Percentiles rank a stretch among this genome's conserved stretches.
Conservation (phyloP, 2,888 invertebrate genomes). For the Stramonita haemastoma region DNA sequence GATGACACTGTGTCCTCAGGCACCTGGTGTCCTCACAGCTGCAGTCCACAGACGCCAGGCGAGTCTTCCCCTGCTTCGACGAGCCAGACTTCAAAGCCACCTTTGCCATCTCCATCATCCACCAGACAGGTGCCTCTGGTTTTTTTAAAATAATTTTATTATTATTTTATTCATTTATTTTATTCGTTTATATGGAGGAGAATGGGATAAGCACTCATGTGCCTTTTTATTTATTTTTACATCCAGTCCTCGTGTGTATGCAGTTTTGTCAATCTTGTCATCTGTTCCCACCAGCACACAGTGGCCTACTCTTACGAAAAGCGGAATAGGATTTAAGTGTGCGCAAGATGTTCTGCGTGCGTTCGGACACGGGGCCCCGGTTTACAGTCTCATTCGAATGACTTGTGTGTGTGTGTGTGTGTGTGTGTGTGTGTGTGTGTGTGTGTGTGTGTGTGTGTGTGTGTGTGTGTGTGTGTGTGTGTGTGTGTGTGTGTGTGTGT, state of each 20-base stretch:
- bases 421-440: background rate
- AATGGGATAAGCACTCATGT: too few relatives aligned
- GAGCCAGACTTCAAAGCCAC: conserved; percentile 71
- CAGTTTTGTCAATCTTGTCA: too few relatives aligned
- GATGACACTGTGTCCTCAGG: conserved; percentile 58
- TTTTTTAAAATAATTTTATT: background rate
- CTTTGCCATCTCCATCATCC: conserved; percentile 67
- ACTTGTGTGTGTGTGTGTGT: too few relatives aligned
- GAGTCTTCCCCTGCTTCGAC: conserved; percentile 76
- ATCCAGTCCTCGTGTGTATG: too few relatives aligned
- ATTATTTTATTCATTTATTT: background rate
- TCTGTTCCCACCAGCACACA: too few relatives aligned
- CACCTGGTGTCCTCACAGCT: conserved; percentile 74
- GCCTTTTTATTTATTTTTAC: too few relatives aligned
- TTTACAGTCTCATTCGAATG: too few relatives aligned
- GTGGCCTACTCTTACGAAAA: too few relatives aligned
- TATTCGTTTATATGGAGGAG: too few relatives aligned
- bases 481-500: background rate
- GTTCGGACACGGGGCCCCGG: too few relatives aligned
- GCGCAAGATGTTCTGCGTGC: too few relatives aligned
- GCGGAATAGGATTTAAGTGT: too few relatives aligned
- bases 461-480: conserved; percentile 17
- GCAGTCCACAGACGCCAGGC: conserved; percentile 75
- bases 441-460: background rate
- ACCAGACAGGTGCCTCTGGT: conserved; percentile 48